Evolutionary conservation across 1,140 invertebrate species (phyloP), one percentile per base, ranked within the genome.

Genomic region (Papilio aristodemus): DNA sequence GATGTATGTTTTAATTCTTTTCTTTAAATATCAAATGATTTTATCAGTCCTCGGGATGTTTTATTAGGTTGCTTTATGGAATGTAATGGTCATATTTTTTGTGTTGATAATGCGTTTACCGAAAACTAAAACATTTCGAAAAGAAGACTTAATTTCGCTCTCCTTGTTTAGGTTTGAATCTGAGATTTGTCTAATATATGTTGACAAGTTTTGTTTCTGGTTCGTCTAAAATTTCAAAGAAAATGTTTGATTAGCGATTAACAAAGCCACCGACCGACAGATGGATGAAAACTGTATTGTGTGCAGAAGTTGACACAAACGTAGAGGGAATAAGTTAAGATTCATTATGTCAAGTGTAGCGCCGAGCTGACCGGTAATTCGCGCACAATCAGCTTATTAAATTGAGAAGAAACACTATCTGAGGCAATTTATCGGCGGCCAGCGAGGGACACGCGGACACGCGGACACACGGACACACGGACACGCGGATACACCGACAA

Each of bases 351-450:
- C 19, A 54, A 11, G 46, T 54, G 8, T 54, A 54, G 46, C 19
- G 19, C 10, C 13, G 27, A 46, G 14, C 46, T 72, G 43, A 69
- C 64, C 58, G 67, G 67, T 38, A 50, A n/a, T 32, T 6, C 67
- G 63, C 57, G 46, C 66, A 38, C 70, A 74, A 68, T 82, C 73
- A 71, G 59, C 78, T 77, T 80, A 78, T 83, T 83, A 76, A 73
- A 76, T 69, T 78, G 72, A 80, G 76, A 79, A 78, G 76, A 74
- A 78, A 75, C 75, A 76, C 69, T 85, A 86, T 85, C 84, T 80
- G 62, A 58, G 62, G 78, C 82, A 85, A 85, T 87, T 86, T 85
- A 89, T 87, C 85, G 80, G 72, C 76, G 78, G 72, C 80, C 76
- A 74, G 70, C 79, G 75, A 70, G 70, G 69, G 67, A 70, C 77